Evolutionary conservation across 2,113 vertebrate genomes (phyloP).

Genomic region (Trematocara zebra): DNA sequence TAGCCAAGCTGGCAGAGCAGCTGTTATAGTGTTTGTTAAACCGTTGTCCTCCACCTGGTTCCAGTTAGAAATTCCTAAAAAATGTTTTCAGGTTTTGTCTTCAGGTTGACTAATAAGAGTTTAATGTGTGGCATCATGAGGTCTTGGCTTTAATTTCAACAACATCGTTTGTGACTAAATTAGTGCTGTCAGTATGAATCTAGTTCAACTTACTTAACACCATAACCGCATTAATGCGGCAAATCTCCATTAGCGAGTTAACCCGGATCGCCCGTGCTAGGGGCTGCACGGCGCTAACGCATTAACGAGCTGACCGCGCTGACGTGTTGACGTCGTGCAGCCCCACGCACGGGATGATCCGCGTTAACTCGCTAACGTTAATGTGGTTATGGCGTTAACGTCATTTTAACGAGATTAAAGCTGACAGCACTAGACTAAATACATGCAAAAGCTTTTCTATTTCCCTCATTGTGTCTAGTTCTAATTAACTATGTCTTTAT

Average conservation of each 20-base stretch:
- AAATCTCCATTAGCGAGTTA: background rate
- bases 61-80: background rate
- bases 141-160: background rate
- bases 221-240: fast-evolving
- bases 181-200: background rate
- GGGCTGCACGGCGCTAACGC: background rate
- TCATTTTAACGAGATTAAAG: background rate
- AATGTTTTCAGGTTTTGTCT: background rate
- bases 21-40: fast-evolving
- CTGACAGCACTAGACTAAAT: fast-evolving
- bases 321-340: fast-evolving
- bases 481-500: background rate
- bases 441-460: background rate
- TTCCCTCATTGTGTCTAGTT: background rate
- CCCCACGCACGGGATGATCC: fast-evolving
- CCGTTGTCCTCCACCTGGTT: background rate
- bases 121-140: background rate
- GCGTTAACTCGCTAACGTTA: background rate
- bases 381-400: background rate
- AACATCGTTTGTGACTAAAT: background rate
- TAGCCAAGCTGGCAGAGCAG: background rate
- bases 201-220: fast-evolving
- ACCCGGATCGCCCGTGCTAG: fast-evolving
- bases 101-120: background rate
- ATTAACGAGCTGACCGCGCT: fast-evolving